These are phyloP conservation scores for Aplocera efformata DNA, from an alignment of 2,888 invertebrate species.

Conservation along the genomic window DNA sequence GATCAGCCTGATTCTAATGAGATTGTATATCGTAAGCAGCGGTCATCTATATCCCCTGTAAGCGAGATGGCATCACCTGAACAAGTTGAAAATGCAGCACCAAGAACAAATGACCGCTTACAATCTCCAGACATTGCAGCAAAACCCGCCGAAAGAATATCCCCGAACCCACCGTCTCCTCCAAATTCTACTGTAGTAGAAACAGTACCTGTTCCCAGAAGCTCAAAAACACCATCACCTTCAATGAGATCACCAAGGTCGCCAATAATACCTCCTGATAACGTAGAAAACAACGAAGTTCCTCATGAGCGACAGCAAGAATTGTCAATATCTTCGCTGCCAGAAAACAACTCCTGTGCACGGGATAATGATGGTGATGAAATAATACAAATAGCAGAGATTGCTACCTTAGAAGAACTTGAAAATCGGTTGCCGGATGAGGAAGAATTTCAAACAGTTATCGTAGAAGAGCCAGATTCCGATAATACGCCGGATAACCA, in stretches of 20 bases:
- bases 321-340: slow-evolving; percentile 41
- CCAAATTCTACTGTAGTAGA: slow-evolving; percentile 36
- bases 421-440: slow-evolving; percentile 35
- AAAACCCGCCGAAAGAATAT: slow-evolving; percentile 48
- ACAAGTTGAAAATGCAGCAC: slow-evolving; percentile 33
- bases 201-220: slow-evolving; percentile 41
- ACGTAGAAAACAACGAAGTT: slow-evolving; percentile 38
- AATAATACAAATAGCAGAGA: slow-evolving; percentile 25
- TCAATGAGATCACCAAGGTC: slow-evolving; percentile 49
- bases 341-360: slow-evolving; percentile 34
- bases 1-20: slow-evolving; percentile 39
- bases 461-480: slow-evolving; percentile 25
- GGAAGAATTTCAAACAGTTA: slow-evolving; percentile 40
- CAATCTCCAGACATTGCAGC: slow-evolving; percentile 35
- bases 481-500: slow-evolving; percentile 24
- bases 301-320: slow-evolving; percentile 30
- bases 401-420: slow-evolving; percentile 42
- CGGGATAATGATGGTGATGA: slow-evolving; percentile 37
- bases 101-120: slow-evolving; percentile 38
- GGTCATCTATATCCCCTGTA: slow-evolving; percentile 48
- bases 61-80: slow-evolving; percentile 39
- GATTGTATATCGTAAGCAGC: slow-evolving; percentile 41
- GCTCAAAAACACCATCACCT: slow-evolving; percentile 62
- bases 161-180: slow-evolving; percentile 40
- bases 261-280: slow-evolving; percentile 42